These are phyloP conservation scores for Cerceris ruficornis DNA, from an alignment of 2,888 invertebrate species.

Conservation along the genomic window DNA sequence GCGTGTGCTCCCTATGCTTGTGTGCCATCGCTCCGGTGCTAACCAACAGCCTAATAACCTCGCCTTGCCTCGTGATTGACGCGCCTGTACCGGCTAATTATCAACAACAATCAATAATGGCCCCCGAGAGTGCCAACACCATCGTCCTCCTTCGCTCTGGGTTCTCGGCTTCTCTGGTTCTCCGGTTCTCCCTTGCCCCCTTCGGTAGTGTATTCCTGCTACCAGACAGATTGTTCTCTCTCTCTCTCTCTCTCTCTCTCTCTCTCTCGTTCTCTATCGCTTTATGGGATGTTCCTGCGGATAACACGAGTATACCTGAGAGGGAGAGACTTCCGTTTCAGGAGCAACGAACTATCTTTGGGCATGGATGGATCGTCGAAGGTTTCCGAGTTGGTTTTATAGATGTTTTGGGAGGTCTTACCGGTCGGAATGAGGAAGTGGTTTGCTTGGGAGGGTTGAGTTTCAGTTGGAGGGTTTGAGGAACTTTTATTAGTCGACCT, in stretches of 20 bases:
- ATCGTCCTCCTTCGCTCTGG: constrained; percentile 46
- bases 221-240: constrained; percentile 43
- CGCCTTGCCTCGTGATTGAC: constrained; percentile 79
- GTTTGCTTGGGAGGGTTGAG: too few relatives aligned
- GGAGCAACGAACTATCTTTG: background rate
- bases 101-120: constrained; percentile 80
- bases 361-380: too few relatives aligned
- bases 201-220: constrained; percentile 16
- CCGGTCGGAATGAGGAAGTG: too few relatives aligned
- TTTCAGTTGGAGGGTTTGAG: too few relatives aligned
- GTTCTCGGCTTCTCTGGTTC: constrained; percentile 17
- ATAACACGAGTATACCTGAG: background rate
- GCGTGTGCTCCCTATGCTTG: constrained; percentile 32
- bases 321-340: constrained; percentile 37
- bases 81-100: constrained; percentile 80
- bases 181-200: constrained; percentile 16
- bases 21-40: constrained; percentile 71
- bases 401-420: too few relatives aligned
- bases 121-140: constrained; percentile 61
- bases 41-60: constrained; percentile 80
- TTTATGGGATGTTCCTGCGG: constrained; percentile 2
- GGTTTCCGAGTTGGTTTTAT: too few relatives aligned
- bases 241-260: constrained; percentile 10
- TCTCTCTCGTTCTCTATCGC: too few relatives aligned
- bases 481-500: too few relatives aligned